Conservation (phyloP, 2,113 vertebrate genomes). For the Hippotragus niger region DNA sequence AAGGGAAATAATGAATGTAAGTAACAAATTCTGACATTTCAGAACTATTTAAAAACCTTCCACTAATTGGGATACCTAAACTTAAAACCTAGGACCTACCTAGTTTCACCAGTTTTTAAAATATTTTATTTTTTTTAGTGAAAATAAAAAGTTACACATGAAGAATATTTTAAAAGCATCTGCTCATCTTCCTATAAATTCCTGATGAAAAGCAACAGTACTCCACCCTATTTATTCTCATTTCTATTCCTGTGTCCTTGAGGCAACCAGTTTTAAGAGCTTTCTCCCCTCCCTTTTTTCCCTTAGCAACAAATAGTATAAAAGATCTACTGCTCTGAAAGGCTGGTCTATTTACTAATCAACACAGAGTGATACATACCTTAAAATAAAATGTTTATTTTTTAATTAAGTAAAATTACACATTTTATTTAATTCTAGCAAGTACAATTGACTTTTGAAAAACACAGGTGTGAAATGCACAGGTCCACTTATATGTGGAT, state of each 20-base stretch:
- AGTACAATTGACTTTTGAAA: background rate
- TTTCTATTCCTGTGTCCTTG: background rate
- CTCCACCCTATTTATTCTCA: background rate
- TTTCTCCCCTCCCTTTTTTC: background rate
- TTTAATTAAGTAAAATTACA: background rate
- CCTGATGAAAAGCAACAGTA: background rate
- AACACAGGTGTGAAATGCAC: background rate
- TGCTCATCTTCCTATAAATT: background rate
- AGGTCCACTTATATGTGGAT: background rate
- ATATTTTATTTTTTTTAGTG: background rate
- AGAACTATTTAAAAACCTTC: background rate
- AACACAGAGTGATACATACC: background rate
- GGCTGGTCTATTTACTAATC: background rate
- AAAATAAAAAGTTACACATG: background rate
- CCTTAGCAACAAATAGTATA: background rate
- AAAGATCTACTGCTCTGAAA: background rate
- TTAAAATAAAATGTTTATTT: background rate
- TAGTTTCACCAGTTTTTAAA: background rate
- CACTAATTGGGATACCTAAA: background rate
- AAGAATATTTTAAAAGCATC: background rate
- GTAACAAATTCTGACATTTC: background rate
- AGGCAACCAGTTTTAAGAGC: background rate
- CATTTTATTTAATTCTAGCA: background rate
- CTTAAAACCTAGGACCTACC: background rate
- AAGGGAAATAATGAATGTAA: background rate